A percentile compares a stretch with the other conserved stretches of the same genome.
Evolutionary conservation across 2,113 vertebrate species (phyloP).

Genomic region (Oreochromis aureus): DNA sequence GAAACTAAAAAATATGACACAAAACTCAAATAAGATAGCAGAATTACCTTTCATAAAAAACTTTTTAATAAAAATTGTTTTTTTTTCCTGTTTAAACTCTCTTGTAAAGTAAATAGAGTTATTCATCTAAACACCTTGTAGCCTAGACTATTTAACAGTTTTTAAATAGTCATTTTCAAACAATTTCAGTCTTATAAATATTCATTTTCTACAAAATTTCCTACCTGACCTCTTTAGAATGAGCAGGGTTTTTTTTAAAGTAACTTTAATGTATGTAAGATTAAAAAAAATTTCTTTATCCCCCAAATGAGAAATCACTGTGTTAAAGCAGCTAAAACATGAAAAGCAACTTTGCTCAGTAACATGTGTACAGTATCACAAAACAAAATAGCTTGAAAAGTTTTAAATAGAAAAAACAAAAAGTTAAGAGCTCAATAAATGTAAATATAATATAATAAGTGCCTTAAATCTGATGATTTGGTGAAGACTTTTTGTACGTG

Average conservation of each 20-base stretch:
- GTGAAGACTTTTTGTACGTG: not conserved
- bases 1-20: not conserved
- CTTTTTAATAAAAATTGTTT: not conserved
- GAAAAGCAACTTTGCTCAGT: not conserved
- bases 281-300: fast-evolving
- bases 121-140: not conserved
- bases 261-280: not conserved
- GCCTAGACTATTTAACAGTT: not conserved
- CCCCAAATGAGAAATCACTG: not conserved
- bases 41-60: not conserved
- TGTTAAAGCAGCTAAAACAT: not conserved
- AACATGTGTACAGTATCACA: not conserved
- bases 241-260: fast-evolving
- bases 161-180: not conserved
- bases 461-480: not conserved
- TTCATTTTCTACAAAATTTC: not conserved
- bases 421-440: not conserved
- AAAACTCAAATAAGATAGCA: not conserved
- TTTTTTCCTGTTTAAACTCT: not conserved
- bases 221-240: not conserved
- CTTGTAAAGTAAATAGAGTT: not conserved
- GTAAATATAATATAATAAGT: not conserved
- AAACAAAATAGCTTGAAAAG: not conserved
- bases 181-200: not conserved
- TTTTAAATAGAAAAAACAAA: not conserved